Percentiles rank a stretch among this genome's conserved stretches.
phyloP scores from a whole-genome alignment of 2,888 invertebrate species.

The Eristalinus sepulchralis region DNA sequence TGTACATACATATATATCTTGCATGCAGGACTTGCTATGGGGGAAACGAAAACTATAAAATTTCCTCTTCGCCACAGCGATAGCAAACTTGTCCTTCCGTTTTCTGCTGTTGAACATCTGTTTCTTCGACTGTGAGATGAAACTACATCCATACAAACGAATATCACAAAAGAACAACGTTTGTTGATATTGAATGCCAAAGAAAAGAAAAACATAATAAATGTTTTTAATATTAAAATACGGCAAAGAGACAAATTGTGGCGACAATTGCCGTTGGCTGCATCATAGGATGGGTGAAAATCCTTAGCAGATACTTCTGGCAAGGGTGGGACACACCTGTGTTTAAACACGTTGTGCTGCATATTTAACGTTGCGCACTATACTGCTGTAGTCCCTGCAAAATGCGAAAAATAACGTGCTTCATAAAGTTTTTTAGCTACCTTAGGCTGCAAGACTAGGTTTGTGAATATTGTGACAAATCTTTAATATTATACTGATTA shows the following conservation, averaged over 20 bases:
- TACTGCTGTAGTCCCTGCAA: not conserved
- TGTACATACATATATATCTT: not conserved
- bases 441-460: not conserved
- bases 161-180: not conserved
- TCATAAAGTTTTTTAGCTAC: not conserved
- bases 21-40: not conserved
- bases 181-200: not conserved
- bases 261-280: conserved; percentile 8
- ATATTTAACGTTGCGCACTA: not conserved
- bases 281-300: not conserved
- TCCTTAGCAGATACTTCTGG: not conserved
- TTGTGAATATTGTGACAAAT: too few relatives aligned
- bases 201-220: conserved; percentile 3
- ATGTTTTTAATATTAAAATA: conserved; percentile 23
- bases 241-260: conserved; percentile 23
- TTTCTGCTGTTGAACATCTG: conserved; percentile 24
- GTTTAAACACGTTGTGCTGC: not conserved
- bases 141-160: not conserved
- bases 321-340: not conserved
- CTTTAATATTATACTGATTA: too few relatives aligned
- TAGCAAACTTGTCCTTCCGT: conserved; percentile 12
- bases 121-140: conserved; percentile 11
- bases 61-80: not conserved
- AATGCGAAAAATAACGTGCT: not conserved
- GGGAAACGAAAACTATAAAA: not conserved